Base-by-base conservation (phyloP, 2,888 invertebrate genomes). In the Enchytraeus crypticus region DNA sequence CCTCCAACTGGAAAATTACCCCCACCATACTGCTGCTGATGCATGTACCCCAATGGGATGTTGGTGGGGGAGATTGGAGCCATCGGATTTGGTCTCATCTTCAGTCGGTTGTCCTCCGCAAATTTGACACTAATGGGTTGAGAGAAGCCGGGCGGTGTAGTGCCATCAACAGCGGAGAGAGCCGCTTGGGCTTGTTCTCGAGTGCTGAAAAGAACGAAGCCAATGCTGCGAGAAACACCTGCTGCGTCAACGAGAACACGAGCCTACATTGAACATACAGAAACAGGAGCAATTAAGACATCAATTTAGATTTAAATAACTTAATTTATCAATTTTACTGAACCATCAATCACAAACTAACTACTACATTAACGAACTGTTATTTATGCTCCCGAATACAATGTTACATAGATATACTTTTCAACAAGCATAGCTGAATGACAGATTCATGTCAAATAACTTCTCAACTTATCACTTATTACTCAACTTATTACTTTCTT, bases 151-250 rank as follows among this genome's bases (percentile, higher is more conserved):
- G 57, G 59, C 5, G 64, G 65, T 18, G 57, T 55, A 21, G 59
- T 49, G 29, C 65, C 66, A 46, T 66, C 63, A 0, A 66, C 53
- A 8, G 43, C 51, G 8, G 54, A 59, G 34, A 66, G 60, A n/a
- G 68, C 66, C 14, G 45, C 47, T 21, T 64, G 54, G 33, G 66
- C 66, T 45, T 62, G 59, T 11, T 64, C 64, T 30, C 59, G 33
- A 73, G 88, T 88, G 72, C 91, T 89, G 77, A 84, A 93, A 27
- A 79, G 68, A 38, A 79, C 90, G 82, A 93, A 95, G 21, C 92
- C 95, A 57, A 92, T 90, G 53, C 93, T 92, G 71, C 92, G 82
- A 11, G 92, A 90, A 74, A 88, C 83, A 55, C 91, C 90, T 56
- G 89, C 90, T 62, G 87, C 84, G 82, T 91, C 90, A 76, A 93